Conservation (phyloP, 2,113 vertebrate genomes). For the Recurvirostra avosetta region DNA sequence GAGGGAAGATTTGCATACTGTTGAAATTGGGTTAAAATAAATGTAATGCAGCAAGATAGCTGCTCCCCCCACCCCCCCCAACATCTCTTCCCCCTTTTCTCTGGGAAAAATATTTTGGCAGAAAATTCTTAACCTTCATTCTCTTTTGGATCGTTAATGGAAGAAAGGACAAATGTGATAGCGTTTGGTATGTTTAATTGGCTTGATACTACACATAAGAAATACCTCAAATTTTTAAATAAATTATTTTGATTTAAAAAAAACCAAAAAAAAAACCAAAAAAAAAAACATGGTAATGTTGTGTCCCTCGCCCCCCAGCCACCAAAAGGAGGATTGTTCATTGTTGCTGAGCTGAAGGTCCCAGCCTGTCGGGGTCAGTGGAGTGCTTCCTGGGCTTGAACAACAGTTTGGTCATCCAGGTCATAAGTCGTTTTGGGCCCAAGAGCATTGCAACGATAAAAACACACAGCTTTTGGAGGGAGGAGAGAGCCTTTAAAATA, state of each 20-base stretch:
- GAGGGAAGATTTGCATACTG: background rate
- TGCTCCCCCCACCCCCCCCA: background rate
- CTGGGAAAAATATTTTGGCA: background rate
- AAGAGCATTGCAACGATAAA: background rate
- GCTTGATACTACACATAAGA: background rate
- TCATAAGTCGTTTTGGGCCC: background rate
- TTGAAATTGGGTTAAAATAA: background rate
- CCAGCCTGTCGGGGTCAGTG: background rate
- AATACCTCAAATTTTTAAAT: background rate
- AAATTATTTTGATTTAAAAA: background rate
- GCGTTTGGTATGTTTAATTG: background rate
- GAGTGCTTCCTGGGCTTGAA: background rate
- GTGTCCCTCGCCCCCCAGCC: background rate
- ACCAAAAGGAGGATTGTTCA: background rate
- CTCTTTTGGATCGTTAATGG: background rate
- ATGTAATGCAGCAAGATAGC: background rate
- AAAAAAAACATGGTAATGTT: background rate
- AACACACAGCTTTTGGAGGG: background rate
- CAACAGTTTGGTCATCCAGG: background rate
- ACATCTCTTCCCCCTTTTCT: background rate
- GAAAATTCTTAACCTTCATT: background rate
- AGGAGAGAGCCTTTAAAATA: background rate
- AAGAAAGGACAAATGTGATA: background rate
- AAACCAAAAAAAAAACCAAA: too few species aligned
- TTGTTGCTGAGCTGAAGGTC: background rate